A percentile compares a stretch with the other conserved stretches of the same genome.
These are phyloP conservation scores for Mola mola DNA, from an alignment of 2,113 vertebrate genomes.

Conservation along the genomic window DNA sequence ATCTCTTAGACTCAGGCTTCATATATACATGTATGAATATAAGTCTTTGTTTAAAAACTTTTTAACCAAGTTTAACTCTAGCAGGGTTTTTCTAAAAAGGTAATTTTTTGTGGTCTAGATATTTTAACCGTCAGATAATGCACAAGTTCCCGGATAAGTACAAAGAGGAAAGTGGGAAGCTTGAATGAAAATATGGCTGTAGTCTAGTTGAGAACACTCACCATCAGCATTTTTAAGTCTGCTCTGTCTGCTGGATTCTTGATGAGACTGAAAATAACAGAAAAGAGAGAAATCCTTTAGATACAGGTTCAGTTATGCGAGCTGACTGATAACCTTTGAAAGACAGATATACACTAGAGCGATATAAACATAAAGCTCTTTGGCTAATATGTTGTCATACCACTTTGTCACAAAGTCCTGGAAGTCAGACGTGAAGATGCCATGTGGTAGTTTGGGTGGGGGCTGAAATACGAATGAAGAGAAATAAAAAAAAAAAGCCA, in stretches of 20 bases:
- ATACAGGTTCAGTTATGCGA: too few relatives aligned
- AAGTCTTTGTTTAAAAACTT: too few relatives aligned
- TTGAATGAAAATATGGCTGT: background rate
- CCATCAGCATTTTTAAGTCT: slow-evolving; percentile 93
- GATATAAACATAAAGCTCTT: background rate
- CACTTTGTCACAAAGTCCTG: slow-evolving; percentile 97
- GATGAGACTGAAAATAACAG: slow-evolving; percentile 83
- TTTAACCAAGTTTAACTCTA: too few relatives aligned
- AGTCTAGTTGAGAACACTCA: slow-evolving; percentile 66
- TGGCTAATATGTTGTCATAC: slow-evolving; percentile 61
- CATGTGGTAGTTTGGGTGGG: slow-evolving; percentile 88
- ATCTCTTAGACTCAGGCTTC: too few relatives aligned
- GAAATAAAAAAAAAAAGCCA: background rate
- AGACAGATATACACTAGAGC: too few relatives aligned
- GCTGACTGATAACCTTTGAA: too few relatives aligned
- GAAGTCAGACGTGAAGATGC: slow-evolving; percentile 90
- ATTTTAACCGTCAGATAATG: background rate
- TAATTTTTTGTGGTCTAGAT: background rate
- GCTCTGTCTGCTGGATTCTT: slow-evolving; percentile 93
- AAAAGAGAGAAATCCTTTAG: slow-evolving; percentile 11
- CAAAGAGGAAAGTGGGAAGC: background rate
- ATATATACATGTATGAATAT: too few relatives aligned
- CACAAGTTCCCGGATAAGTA: background rate
- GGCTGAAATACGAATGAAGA: slow-evolving; percentile 80
- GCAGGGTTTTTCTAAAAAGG: too few relatives aligned